phyloP scores from a whole-genome alignment of 1,140 invertebrate species.

The Fopius arisanus region DNA sequence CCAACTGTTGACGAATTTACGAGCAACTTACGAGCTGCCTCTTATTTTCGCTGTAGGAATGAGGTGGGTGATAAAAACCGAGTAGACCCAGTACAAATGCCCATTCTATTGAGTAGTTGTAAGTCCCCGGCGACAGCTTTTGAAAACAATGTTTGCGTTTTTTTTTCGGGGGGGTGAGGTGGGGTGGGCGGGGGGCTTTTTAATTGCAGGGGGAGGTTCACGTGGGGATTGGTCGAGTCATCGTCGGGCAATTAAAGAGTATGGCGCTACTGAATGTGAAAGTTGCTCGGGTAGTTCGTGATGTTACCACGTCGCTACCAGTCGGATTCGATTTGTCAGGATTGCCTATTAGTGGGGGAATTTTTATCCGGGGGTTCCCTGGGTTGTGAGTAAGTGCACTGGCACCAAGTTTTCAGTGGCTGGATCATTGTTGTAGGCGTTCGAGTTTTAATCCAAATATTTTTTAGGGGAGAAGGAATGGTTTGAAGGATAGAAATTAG shows the following conservation, averaged over 20 bases:
- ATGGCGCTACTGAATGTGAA: conserved; percentile 39
- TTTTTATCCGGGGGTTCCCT: no score
- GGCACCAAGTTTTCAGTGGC: no score
- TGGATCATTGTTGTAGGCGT: no score
- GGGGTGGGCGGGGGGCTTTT: background rate
- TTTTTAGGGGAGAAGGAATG: no score
- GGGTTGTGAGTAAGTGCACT: no score
- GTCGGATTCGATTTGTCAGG: conserved; percentile 19
- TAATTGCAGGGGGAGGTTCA: conserved; percentile 21
- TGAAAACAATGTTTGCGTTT: background rate
- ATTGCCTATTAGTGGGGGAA: no score
- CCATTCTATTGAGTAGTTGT: background rate
- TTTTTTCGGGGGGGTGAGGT: background rate
- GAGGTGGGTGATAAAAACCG: conserved; percentile 43
- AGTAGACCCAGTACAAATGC: background rate
- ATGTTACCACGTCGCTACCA: conserved; percentile 43
- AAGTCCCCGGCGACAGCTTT: background rate
- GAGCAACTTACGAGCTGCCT: conserved; percentile 49
- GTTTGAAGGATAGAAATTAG: no score
- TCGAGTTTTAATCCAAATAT: no score
- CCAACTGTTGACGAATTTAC: conserved; percentile 55
- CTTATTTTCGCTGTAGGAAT: conserved; percentile 27
- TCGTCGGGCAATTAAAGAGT: conserved; percentile 46
- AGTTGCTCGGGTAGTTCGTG: conserved; percentile 23
- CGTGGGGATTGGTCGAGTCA: conserved; percentile 38